These are phyloP conservation scores for Ptychodera flava DNA, from an alignment of 35 echinoderm and acorn worm genomes.

Conservation along the genomic window DNA sequence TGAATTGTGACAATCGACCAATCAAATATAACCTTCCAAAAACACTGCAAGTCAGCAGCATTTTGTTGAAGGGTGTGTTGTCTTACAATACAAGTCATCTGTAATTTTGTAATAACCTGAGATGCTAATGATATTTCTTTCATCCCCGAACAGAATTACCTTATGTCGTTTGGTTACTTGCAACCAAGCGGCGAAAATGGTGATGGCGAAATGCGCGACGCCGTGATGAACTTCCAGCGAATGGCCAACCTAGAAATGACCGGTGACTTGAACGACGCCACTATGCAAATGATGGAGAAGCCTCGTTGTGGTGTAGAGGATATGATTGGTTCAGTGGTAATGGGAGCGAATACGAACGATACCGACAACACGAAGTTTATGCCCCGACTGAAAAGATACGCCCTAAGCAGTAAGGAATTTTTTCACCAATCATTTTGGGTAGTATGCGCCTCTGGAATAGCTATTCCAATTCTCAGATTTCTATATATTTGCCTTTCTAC, in stretches of 20 bases:
- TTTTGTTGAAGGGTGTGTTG: too few species aligned
- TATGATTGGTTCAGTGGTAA: conserved; percentile 22
- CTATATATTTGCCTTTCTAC: too few species aligned
- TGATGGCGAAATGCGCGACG: conserved; percentile 28
- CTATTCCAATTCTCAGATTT: too few species aligned
- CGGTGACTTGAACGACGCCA: conserved; percentile 55
- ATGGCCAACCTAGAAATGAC: conserved; percentile 51
- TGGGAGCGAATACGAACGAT: not conserved
- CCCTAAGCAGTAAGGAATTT: not conserved
- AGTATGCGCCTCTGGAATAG: too few species aligned
- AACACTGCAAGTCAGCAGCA: too few species aligned
- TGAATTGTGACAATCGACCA: too few species aligned
- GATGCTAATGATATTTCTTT: too few species aligned
- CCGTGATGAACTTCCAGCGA: conserved; percentile 47
- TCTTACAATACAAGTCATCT: too few species aligned
- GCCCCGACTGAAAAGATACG: not conserved
- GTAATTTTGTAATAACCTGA: too few species aligned
- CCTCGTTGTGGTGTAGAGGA: conserved; percentile 88
- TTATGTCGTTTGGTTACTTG: not conserved
- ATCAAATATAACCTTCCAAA: too few species aligned
- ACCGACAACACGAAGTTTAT: not conserved
- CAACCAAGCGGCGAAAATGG: not conserved
- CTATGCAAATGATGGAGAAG: conserved; percentile 41
- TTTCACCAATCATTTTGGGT: too few species aligned
- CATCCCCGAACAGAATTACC: not conserved